phyloP scores from a whole-genome alignment of 2,113 vertebrate species.

The Xiphorhynchus elegans region DNA sequence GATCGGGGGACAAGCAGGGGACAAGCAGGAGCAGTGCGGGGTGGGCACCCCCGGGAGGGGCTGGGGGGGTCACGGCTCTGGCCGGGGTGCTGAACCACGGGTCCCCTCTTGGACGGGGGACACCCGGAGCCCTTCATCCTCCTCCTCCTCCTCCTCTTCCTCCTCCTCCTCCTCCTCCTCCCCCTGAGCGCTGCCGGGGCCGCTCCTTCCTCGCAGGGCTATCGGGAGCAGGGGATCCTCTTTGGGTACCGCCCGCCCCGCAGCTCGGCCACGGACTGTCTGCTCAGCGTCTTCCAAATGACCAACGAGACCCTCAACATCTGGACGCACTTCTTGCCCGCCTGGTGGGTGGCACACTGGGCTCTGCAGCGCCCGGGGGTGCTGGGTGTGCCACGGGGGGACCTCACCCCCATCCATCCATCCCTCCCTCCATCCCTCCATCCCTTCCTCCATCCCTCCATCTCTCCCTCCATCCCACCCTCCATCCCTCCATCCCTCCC shows the following conservation, averaged over 20 bases:
- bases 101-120: not conserved
- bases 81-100: rapidly evolving
- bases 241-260: constrained; percentile 88
- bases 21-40: not conserved
- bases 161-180: too few relatives aligned
- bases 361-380: not conserved
- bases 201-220: constrained; percentile 74
- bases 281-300: constrained; percentile 92
- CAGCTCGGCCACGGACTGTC: constrained; percentile 87
- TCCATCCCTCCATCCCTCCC: too few relatives aligned
- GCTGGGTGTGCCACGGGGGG: not conserved
- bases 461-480: not conserved
- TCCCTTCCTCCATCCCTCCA: not conserved
- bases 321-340: constrained; percentile 93
- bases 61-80: not conserved
- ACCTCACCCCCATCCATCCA: too few relatives aligned
- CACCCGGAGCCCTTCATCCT: too few relatives aligned
- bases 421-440: too few relatives aligned
- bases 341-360: constrained; percentile 75
- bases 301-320: constrained; percentile 97
- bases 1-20: not conserved
- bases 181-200: not conserved
- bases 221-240: constrained; percentile 90
- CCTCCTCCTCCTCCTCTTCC: too few relatives aligned
- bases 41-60: rapidly evolving